These are phyloP conservation scores for Euschistus heros DNA, from an alignment of 1,140 invertebrate species.

Conservation along the genomic window DNA sequence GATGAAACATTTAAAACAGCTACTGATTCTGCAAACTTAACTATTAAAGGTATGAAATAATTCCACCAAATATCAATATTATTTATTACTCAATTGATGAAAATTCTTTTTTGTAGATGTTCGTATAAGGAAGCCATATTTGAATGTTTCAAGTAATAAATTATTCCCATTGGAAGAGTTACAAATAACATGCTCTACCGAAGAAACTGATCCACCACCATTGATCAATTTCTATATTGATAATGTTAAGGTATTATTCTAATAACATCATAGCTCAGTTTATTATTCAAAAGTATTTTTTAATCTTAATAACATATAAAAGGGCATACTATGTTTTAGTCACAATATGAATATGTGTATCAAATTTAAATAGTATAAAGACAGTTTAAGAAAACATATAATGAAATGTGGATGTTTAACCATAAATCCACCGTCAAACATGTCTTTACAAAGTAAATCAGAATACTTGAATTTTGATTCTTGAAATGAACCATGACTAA, in stretches of 20 bases:
- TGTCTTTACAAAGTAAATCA: no score
- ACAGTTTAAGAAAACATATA: no score
- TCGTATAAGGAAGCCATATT: neutral
- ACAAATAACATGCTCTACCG: constrained; percentile 19
- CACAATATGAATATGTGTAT: no score
- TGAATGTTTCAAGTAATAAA: constrained; percentile 6
- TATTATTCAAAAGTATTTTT: no score
- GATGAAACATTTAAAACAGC: constrained; percentile 42
- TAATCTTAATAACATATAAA: no score
- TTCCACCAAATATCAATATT: constrained; percentile 32
- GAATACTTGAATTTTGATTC: no score
- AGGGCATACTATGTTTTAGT: no score
- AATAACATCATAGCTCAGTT: neutral
- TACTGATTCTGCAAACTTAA: constrained; percentile 53
- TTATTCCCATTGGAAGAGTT: neutral
- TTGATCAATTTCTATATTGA: constrained; percentile 23
- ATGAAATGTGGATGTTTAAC: no score
- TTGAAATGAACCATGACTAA: no score
- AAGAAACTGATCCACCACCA: constrained; percentile 19
- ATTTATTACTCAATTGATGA: neutral
- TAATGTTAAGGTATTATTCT: constrained; percentile 19
- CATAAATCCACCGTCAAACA: no score
- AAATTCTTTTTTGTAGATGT: neutral
- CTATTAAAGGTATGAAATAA: constrained; percentile 49
- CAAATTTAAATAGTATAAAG: no score